Base-by-base conservation (phyloP, 2,888 invertebrate genomes). In the Drosophila paranaensis region DNA sequence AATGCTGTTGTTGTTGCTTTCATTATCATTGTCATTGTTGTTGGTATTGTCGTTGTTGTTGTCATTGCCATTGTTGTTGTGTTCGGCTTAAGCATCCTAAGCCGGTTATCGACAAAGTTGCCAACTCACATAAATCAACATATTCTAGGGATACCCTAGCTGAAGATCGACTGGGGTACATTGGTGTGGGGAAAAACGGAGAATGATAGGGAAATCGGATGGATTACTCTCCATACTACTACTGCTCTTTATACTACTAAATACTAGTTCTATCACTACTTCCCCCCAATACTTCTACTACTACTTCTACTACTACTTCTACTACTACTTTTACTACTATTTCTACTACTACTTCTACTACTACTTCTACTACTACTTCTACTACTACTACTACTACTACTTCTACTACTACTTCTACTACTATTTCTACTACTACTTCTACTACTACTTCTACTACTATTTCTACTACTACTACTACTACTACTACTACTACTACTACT, bases 111-210 rank as follows among this genome's bases (percentile, higher is more conserved):
- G 85, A 71, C 66, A 79, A 35, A 70, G 70, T 79, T 73, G 65
- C 63, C 79, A 78, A 69, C 58, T 60, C 64, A 68, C 82, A 83
- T 87, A 87, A 83, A 83, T 83, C 82, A 87, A 45, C 82, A 76
- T 66, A 43, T 69, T 56, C 40, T 3, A 14, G 14, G 9, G 3
- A 37, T 66, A 70, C 74, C 39, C 74, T 53, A 40, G 20, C 10
- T 20, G 10, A 27, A 11, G 0, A 20, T 1, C 13, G 2, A 1
- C 3, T 50, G 37, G 45, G 30, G 30, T 30, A 37, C 27, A 37
- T 30, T 14, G 4, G 11, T 9, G 1, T 51, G 3, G 35, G 35
- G 5, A 16, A 1, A 8, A 16, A 35, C 1, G 8, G 6, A 20
- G 6, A 2, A 33, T 3, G 20, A 20, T 20, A 35, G 8, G 10